Evolutionary conservation across 2,113 vertebrate genomes (phyloP), one percentile per base, ranked within the genome.

Genomic region (Agelaius phoeniceus): DNA sequence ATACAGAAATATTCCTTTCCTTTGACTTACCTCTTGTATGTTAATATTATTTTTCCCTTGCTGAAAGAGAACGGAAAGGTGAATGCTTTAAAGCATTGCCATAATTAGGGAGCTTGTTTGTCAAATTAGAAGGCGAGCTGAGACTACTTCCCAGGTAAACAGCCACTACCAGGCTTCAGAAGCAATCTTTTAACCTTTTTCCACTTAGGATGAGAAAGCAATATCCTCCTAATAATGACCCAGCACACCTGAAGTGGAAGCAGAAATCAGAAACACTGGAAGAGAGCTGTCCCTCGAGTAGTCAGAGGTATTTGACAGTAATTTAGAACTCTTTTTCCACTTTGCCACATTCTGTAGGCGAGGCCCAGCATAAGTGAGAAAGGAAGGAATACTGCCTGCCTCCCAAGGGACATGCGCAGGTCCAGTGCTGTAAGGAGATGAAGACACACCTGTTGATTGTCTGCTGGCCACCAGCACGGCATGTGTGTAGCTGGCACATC

Each of bases 401-500:
- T 54, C 37, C 26, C 2, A 2, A 7, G 6, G 17, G 11, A 15
- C n/a, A 8, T 4, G 16, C 11, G 51, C 9, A 39, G 23, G 11
- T 69, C 28, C 0, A 1, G 8, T 10, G 27, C 44, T 26, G 8
- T 0, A 24, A 11, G 5, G 27, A 84, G 43, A 72, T 12, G 12
- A 11, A 61, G 44, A 39, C 2, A 3, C 1, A 9, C 28, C 44
- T 41, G 39, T 5, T 51, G 20, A 26, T 68, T 27, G 59, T 16
- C 18, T 10, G 2, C 39, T 55, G 39, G 21, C 37, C 51, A 57
- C 31, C 30, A 57, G 39, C 4, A 3, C 1, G 22, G 37, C 9
- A 1, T 2, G 14, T 1, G 1, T 46, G 61, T 5, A 41, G 49
- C 35, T 76, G 59, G 15, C 28, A 21, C 6, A 2, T 15, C 15